Evolutionary conservation across 1,140 invertebrate species (phyloP).

Genomic region (Cotesia vestalis): DNA sequence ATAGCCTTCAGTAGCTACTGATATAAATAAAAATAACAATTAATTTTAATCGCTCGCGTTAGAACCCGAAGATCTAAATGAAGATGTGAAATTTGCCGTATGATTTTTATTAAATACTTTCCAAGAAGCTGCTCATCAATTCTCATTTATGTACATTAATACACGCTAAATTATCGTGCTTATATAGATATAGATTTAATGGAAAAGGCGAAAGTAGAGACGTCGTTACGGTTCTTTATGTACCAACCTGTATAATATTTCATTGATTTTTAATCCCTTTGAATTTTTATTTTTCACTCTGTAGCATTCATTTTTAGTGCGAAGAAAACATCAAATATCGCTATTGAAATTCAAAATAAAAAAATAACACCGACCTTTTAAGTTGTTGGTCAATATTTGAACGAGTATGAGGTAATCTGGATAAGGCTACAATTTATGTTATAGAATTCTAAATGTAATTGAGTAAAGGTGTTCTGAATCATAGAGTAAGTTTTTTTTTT

Average conservation of each 20-base stretch:
- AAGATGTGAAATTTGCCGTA: conserved; percentile 7
- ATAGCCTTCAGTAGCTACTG: too few species aligned
- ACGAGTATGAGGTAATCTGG: too few species aligned
- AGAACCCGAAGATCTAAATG: neutral
- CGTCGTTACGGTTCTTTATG: conserved; percentile 19
- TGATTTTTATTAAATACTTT: neutral
- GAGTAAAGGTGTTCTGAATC: too few species aligned
- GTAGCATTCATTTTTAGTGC: too few species aligned
- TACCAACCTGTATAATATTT: conserved; percentile 8
- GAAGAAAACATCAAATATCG: too few species aligned
- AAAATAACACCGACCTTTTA: too few species aligned
- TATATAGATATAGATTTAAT: conserved; percentile 29
- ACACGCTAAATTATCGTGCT: conserved; percentile 12
- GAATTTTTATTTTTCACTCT: neutral
- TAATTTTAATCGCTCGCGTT: neutral
- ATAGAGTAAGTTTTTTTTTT: neutral
- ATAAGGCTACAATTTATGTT: too few species aligned
- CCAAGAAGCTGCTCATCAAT: conserved; percentile 8
- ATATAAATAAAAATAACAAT: too few species aligned
- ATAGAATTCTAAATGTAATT: too few species aligned
- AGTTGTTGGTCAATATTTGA: too few species aligned
- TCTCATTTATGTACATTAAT: neutral
- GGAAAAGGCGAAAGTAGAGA: conserved; percentile 31
- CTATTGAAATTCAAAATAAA: too few species aligned
- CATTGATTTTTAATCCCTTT: neutral